phyloP scores from a whole-genome alignment of 2,113 vertebrate genomes.

The Tenrec ecaudatus region DNA sequence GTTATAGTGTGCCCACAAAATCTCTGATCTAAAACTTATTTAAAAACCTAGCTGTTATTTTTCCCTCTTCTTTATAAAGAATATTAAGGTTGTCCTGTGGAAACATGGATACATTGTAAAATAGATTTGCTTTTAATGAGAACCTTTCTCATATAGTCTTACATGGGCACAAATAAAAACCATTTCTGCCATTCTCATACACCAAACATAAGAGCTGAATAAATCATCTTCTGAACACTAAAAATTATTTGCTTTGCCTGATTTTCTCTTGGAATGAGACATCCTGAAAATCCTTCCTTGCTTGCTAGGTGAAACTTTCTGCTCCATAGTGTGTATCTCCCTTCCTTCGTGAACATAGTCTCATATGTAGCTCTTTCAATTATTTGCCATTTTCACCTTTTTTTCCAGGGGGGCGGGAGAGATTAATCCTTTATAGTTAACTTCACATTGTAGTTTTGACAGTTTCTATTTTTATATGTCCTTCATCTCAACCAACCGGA shows the following conservation, averaged over 20 bases:
- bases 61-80: not conserved
- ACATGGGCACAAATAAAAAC: not conserved
- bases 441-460: not conserved
- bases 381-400: not conserved
- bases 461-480: not conserved
- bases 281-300: not conserved
- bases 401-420: not conserved
- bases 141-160: not conserved
- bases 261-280: not conserved
- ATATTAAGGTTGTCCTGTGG: not conserved
- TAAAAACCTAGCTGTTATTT: not conserved
- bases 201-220: not conserved
- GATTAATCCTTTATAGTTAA: not conserved
- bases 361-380: not conserved
- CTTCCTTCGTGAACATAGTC: not conserved
- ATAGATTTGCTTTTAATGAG: conserved; percentile 12
- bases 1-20: not conserved
- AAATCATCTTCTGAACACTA: not conserved
- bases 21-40: not conserved
- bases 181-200: not conserved
- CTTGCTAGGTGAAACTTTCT: not conserved
- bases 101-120: not conserved
- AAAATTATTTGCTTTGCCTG: not conserved
- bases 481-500: not conserved
- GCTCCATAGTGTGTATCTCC: not conserved